Evolutionary conservation across 1,140 invertebrate genomes (phyloP).

Genomic region (Pararge aegeria): DNA sequence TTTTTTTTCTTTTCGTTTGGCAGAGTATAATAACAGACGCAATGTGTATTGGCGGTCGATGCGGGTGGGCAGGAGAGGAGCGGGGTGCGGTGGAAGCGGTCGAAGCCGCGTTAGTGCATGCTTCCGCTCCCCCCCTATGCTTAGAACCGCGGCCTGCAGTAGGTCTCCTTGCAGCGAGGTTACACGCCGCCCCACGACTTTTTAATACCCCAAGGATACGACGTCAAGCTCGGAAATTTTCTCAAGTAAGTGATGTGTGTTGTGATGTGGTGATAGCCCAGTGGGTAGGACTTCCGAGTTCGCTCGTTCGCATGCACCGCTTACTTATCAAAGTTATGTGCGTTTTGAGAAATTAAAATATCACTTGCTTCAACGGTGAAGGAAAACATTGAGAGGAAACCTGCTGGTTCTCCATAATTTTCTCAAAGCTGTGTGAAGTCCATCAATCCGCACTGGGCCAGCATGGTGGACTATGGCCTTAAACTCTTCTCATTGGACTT

Average conservation of each 20-base stretch:
- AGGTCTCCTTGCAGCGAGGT: conserved; percentile 85
- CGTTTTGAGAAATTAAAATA: no score
- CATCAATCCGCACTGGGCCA: no score
- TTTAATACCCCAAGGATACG: conserved; percentile 88
- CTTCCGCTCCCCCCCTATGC: conserved; percentile 91
- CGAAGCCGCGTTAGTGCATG: conserved; percentile 91
- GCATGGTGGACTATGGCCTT: no score
- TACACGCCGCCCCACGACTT: conserved; percentile 87
- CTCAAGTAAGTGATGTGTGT: conserved; percentile 80
- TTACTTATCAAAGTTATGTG: no score
- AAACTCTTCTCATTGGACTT: no score
- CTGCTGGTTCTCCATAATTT: no score
- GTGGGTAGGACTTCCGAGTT: no score
- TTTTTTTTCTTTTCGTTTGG: not conserved
- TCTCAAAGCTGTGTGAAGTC: no score
- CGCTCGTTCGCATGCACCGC: no score
- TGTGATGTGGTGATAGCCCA: no score
- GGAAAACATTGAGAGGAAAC: no score
- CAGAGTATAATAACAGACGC: conserved; percentile 89
- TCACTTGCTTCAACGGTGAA: no score
- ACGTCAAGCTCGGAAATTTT: conserved; percentile 86
- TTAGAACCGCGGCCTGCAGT: conserved; percentile 92
- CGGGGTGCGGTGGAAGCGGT: conserved; percentile 87
- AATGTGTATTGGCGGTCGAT: conserved; percentile 83
- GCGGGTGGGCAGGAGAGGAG: conserved; percentile 89